phyloP scores from a whole-genome alignment of 2,113 vertebrate species.

The Hymenochirus boettgeri region DNA sequence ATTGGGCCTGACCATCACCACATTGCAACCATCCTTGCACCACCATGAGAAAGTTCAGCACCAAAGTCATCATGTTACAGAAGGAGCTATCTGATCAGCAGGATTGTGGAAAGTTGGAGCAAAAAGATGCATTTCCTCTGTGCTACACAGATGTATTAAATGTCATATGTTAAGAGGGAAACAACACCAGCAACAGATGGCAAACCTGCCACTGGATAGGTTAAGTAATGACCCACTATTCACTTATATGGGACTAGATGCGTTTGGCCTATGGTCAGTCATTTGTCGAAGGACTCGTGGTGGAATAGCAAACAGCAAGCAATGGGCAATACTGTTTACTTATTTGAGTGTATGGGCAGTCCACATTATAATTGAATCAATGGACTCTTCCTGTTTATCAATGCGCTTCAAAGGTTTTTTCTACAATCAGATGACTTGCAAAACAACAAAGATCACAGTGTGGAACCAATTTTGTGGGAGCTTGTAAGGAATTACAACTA shows the following conservation, averaged over 20 bases:
- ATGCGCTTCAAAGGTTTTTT: conserved; percentile 1
- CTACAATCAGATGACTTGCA: not conserved
- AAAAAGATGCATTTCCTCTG: not conserved
- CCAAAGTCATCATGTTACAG: not conserved
- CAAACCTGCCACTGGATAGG: too few relatives aligned
- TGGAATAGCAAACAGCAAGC: not conserved
- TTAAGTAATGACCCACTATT: not conserved
- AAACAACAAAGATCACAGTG: conserved; percentile 1
- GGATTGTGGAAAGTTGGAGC: not conserved
- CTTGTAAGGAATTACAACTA: not conserved
- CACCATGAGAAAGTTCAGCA: not conserved
- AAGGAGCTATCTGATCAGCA: not conserved
- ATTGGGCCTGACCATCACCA: too few relatives aligned
- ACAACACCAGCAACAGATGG: too few relatives aligned
- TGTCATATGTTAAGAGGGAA: too few relatives aligned
- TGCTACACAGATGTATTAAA: too few relatives aligned
- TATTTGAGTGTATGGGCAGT: not conserved
- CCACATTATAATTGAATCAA: conserved; percentile 9
- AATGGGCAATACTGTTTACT: conserved; percentile 1
- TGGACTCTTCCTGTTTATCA: conserved; percentile 4
- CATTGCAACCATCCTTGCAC: not conserved
- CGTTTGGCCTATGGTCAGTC: not conserved
- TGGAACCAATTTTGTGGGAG: not conserved
- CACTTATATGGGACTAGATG: not conserved
- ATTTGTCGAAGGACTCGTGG: too few relatives aligned